Conservation (phyloP, 2,797 vertebrate species). For the Liparis tanakae region DNA sequence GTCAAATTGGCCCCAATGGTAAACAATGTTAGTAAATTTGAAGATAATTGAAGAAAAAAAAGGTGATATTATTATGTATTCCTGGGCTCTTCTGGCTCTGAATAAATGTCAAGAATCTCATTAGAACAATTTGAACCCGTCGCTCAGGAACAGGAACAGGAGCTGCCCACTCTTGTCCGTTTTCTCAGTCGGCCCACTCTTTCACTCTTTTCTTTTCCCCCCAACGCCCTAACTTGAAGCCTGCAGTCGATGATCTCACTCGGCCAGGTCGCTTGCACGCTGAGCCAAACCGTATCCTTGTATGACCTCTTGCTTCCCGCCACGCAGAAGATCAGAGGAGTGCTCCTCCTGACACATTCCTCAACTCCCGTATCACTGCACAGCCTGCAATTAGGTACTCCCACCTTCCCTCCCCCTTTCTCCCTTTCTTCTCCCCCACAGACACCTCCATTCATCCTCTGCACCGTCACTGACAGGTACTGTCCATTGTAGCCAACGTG, state of each 20-base stretch:
- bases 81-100: background rate
- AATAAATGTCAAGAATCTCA: background rate
- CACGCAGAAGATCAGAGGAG: conserved; percentile 56
- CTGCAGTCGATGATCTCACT: conserved; percentile 45
- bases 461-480: conserved; percentile 53
- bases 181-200: too few relatives aligned
- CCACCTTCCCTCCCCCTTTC: conserved; percentile 45
- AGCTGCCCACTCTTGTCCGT: background rate
- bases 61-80: background rate
- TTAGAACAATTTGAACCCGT: background rate
- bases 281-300: conserved; percentile 9
- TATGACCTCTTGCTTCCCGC: conserved; percentile 41
- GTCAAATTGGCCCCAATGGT: too few relatives aligned
- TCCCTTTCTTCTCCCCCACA: conserved; percentile 47
- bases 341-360: conserved; percentile 74
- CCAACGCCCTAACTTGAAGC: conserved; percentile 25
- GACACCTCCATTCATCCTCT: conserved; percentile 66
- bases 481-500: conserved; percentile 40
- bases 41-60: too few relatives aligned
- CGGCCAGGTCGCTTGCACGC: conserved; percentile 32
- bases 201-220: background rate
- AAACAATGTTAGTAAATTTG: too few relatives aligned
- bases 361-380: conserved; percentile 63
- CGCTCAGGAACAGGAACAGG: conserved; percentile 4
- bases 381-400: conserved; percentile 75